These are phyloP conservation scores for Dioctria linearis DNA, from an alignment of 2,888 invertebrate species.

Conservation along the genomic window DNA sequence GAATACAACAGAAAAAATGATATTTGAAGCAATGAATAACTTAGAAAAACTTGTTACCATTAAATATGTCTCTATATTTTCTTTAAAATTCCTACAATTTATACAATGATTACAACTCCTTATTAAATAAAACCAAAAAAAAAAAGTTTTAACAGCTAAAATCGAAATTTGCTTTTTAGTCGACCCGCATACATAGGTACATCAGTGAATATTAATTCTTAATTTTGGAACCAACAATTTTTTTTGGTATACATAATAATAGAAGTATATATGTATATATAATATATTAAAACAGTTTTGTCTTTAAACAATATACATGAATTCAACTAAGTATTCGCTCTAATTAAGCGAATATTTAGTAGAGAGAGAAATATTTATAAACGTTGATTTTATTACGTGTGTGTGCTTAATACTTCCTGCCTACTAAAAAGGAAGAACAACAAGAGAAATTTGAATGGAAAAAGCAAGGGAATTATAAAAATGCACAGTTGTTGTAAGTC, in stretches of 20 bases:
- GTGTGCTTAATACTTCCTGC: neutral
- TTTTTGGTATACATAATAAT: neutral
- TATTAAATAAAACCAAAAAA: conserved; percentile 33
- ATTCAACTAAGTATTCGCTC: conserved; percentile 17
- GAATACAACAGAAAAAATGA: too few relatives aligned
- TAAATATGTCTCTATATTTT: conserved; percentile 47
- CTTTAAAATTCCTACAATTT: conserved; percentile 45
- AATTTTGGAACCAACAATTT: conserved; percentile 35
- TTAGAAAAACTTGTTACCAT: conserved; percentile 8
- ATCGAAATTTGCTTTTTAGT: conserved; percentile 31
- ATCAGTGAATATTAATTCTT: conserved; percentile 5
- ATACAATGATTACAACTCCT: conserved; percentile 40
- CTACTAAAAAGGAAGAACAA: conserved; percentile 31
- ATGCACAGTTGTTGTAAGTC: conserved; percentile 5
- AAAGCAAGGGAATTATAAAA: conserved; percentile 25
- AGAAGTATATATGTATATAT: too few relatives aligned
- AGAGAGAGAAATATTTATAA: neutral
- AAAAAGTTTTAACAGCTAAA: conserved; percentile 31
- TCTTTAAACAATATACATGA: conserved; percentile 25
- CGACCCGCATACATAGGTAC: conserved; percentile 5
- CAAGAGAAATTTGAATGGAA: conserved; percentile 26
- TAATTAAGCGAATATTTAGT: conserved; percentile 25
- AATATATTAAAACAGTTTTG: conserved; percentile 17
- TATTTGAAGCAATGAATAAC: too few relatives aligned
- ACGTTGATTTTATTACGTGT: neutral